Base-by-base conservation (phyloP, 2,797 vertebrate genomes). In the Cuculus canorus region DNA sequence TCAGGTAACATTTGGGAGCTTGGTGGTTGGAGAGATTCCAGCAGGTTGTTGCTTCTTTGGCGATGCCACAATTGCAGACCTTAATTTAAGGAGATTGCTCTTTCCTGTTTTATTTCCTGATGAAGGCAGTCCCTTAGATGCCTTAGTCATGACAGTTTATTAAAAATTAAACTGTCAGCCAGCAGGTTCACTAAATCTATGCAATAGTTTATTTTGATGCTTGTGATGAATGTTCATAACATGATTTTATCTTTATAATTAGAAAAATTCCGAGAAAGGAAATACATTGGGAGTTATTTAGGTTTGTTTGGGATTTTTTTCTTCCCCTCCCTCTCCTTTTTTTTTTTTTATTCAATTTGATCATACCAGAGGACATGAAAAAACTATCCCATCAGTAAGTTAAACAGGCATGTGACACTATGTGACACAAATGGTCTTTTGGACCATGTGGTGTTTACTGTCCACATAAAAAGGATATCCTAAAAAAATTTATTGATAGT, bases 211-310 rank as follows among this genome's bases (percentile, higher is more conserved):
- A 32, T 87, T 90, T 96, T 90, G 83, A 54, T 78, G 28, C 24
- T 94, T 92, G 52, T 87, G 69, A 87, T 96, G 52, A 91, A 60
- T 85, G 69, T 79, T 59, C 15, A 37, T 88, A 71, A 56, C 59
- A 70, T 10, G 78, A 86, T 88, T 95, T 87, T 95, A 65, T 92
- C 52, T 39, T 57, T 92, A 32, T 53, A 92, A 71, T 86, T 90
- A 79, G 54, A 66, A 82, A 82, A 76, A 53, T 39, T 82, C 33
- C 43, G 24, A 71, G 18, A 48, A 82, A 82, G 53, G 25, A 79
- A 52, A 24, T 79, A 43, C 17, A 56, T 60, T 33, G 5, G 18
- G 88, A 76, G 27, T 72, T 82, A 65, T 69, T 70, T 63, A n/a
- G 39, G 13, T 5, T 28, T 63, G 7, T 70, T 66, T 7, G 0